Conservation (phyloP, 2,113 vertebrate genomes). For the Gila orcuttii region DNA sequence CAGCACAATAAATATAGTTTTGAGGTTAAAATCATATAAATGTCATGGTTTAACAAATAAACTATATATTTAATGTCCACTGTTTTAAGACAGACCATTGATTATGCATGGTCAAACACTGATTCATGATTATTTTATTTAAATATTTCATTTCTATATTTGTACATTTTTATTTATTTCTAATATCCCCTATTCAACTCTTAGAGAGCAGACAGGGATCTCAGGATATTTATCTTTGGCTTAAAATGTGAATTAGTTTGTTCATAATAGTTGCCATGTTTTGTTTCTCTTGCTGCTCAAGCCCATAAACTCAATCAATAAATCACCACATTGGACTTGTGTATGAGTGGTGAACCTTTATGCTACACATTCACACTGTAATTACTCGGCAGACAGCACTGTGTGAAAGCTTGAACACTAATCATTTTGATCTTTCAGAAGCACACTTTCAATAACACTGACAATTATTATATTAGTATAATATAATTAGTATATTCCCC, state of each 20-base stretch:
- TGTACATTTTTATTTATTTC: not conserved
- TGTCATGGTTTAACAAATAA: not conserved
- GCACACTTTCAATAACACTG: not conserved
- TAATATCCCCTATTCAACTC: not conserved
- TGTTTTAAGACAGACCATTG: not conserved
- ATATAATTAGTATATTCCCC: not conserved
- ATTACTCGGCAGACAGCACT: not conserved
- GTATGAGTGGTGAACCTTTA: not conserved
- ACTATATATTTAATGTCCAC: not conserved
- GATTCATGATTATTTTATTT: not conserved
- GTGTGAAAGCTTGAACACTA: not conserved
- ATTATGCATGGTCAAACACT: not conserved
- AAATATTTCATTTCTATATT: not conserved
- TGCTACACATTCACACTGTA: not conserved
- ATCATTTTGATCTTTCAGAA: slow-evolving; percentile 5
- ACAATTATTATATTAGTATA: too few species aligned
- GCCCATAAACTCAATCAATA: not conserved
- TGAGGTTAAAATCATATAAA: not conserved
- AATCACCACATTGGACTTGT: slow-evolving; percentile 5
- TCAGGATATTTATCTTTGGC: not conserved
- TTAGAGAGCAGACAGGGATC: too few species aligned
- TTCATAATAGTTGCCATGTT: not conserved
- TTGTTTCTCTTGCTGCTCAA: not conserved
- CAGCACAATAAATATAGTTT: not conserved
- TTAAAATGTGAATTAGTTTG: not conserved